phyloP scores from a whole-genome alignment of 1,140 invertebrate species.

The Heterodera schachtii region DNA sequence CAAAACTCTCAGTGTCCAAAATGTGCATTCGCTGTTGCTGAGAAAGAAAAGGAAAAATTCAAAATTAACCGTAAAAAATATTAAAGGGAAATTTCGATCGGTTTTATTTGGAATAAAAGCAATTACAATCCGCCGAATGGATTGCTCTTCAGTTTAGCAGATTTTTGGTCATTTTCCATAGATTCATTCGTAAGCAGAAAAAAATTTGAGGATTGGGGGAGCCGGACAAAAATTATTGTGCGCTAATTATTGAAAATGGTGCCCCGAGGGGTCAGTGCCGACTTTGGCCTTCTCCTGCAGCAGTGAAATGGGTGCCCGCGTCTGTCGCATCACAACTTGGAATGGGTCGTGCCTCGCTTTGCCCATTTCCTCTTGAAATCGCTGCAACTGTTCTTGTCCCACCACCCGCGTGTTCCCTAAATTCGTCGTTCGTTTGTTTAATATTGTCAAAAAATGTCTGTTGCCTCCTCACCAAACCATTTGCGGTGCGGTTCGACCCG shows the following conservation, averaged over 20 bases:
- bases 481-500: slow-evolving; percentile 93
- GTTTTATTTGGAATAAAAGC: too few species aligned
- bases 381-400: slow-evolving; percentile 89
- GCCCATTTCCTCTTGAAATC: slow-evolving; percentile 92
- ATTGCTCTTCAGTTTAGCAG: too few species aligned
- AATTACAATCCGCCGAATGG: too few species aligned
- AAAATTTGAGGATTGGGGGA: too few species aligned
- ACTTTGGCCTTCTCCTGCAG: slow-evolving; percentile 87
- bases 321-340: slow-evolving; percentile 94
- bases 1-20: slow-evolving; percentile 90
- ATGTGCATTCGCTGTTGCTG: slow-evolving; percentile 84
- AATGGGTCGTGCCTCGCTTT: slow-evolving; percentile 93
- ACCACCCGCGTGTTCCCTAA: slow-evolving; percentile 75
- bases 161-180: too few species aligned
- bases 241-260: too few species aligned
- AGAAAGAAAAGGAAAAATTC: slow-evolving; percentile 40
- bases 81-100: too few species aligned
- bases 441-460: background rate
- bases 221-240: background rate
- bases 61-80: slow-evolving; percentile 28
- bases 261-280: background rate
- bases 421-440: slow-evolving; percentile 20
- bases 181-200: too few species aligned
- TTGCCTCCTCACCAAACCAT: slow-evolving; percentile 79
- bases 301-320: slow-evolving; percentile 88